These are phyloP conservation scores for Ptyas mucosa DNA, from an alignment of 2,113 vertebrate species.

Conservation along the genomic window DNA sequence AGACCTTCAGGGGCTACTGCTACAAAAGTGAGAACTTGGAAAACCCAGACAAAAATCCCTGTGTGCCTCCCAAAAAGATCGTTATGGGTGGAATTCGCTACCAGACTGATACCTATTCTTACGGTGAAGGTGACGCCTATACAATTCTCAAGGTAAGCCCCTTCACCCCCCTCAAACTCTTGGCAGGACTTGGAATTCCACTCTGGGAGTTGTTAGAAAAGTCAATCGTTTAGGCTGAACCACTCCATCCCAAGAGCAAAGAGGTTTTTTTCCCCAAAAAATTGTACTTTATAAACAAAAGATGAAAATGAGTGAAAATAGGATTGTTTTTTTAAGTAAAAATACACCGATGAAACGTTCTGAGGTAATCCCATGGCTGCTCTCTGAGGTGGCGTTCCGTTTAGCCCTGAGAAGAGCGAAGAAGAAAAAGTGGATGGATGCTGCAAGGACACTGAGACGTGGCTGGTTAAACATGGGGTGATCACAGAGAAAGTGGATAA, in stretches of 20 bases:
- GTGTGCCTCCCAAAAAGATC: background rate
- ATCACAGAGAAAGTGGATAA: too few relatives aligned
- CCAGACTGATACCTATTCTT: background rate
- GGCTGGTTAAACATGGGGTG: too few relatives aligned
- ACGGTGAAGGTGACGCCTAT: background rate
- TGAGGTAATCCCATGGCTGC: background rate
- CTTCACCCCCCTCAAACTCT: background rate
- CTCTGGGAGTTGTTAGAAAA: background rate
- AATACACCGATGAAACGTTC: background rate
- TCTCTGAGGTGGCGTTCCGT: too few relatives aligned
- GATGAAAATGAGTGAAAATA: background rate
- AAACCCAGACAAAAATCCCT: background rate
- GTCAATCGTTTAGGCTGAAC: background rate
- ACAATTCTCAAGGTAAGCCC: background rate
- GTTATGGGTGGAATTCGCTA: background rate
- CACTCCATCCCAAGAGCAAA: background rate
- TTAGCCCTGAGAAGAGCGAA: too few relatives aligned
- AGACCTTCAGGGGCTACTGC: background rate
- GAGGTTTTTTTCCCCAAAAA: too few relatives aligned
- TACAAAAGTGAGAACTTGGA: background rate
- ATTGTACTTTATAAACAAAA: background rate
- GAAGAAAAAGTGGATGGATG: too few relatives aligned
- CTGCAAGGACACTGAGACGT: too few relatives aligned
- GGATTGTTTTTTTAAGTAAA: background rate
- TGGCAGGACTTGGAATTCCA: background rate